Percentiles rank a stretch among this genome's conserved stretches.
phyloP scores from a whole-genome alignment of 2,113 vertebrate genomes.

The Penelope pileata region DNA sequence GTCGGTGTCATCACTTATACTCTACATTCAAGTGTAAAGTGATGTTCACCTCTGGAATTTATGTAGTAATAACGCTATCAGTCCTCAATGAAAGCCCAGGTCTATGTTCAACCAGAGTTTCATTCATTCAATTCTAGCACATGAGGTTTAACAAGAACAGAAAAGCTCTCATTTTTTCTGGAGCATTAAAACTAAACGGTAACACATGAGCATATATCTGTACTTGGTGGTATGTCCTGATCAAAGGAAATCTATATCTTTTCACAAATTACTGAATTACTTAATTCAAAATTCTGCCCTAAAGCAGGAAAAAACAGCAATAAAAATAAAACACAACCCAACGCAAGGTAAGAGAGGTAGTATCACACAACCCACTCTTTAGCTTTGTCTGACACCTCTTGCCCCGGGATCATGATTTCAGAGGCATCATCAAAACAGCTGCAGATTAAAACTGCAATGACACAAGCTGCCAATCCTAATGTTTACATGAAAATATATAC shows the following conservation, averaged over 20 bases:
- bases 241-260: background rate
- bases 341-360: background rate
- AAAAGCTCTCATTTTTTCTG: background rate
- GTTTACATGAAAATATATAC: background rate
- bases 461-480: background rate
- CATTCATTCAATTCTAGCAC: background rate
- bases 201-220: background rate
- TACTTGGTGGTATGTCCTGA: background rate
- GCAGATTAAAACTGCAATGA: background rate
- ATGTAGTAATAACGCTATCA: background rate
- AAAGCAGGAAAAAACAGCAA: background rate
- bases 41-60: background rate
- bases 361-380: background rate
- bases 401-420: background rate
- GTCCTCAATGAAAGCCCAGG: background rate
- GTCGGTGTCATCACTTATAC: background rate
- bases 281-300: background rate
- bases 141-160: background rate
- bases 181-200: background rate
- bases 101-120: background rate
- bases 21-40: background rate
- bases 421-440: background rate
- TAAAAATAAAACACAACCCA: fast-evolving
- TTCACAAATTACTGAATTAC: background rate
- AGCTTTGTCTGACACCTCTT: background rate